Conservation (phyloP, 2,888 invertebrate species). For the Drosophila pseudotalamancana region DNA sequence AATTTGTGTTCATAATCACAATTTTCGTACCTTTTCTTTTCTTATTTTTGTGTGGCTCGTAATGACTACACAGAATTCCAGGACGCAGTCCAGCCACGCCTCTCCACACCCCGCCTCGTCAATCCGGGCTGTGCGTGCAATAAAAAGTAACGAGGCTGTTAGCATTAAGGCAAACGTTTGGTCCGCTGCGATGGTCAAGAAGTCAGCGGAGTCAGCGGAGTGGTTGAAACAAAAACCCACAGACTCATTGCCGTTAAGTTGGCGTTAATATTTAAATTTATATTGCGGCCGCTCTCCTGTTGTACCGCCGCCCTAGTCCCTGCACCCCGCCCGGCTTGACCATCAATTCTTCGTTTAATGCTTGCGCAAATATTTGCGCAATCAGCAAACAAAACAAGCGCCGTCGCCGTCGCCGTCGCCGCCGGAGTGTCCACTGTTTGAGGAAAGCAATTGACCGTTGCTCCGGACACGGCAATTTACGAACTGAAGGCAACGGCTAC, state of each 20-base stretch:
- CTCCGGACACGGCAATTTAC: slow-evolving; percentile 55
- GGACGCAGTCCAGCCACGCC: slow-evolving; percentile 4
- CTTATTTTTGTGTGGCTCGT: slow-evolving; percentile 27
- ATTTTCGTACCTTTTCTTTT: slow-evolving; percentile 71
- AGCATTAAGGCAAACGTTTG: slow-evolving; percentile 74
- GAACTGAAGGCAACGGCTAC: slow-evolving; percentile 32
- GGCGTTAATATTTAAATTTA: slow-evolving; percentile 78
- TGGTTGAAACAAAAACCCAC: slow-evolving; percentile 48
- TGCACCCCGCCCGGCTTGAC: slow-evolving; percentile 29
- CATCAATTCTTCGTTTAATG: slow-evolving; percentile 78
- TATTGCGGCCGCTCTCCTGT: slow-evolving; percentile 55
- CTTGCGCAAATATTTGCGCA: slow-evolving; percentile 78
- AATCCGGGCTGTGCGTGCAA: slow-evolving; percentile 68
- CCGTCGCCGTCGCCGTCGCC: slow-evolving; percentile 43
- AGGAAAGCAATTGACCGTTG: slow-evolving; percentile 76
- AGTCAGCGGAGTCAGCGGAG: slow-evolving; percentile 48
- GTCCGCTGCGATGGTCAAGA: slow-evolving; percentile 49
- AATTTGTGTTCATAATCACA: slow-evolving; percentile 78
- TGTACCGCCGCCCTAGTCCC: not conserved
- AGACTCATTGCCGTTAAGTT: slow-evolving; percentile 75
- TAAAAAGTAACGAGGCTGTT: slow-evolving; percentile 79
- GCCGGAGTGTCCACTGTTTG: slow-evolving; percentile 63
- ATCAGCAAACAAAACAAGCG: slow-evolving; percentile 78
- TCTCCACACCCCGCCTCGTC: not conserved
- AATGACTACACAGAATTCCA: slow-evolving; percentile 68